Evolutionary conservation across 2,113 vertebrate genomes (phyloP), one percentile per base, ranked within the genome.

Genomic region (Zosterops hypoxanthus): DNA sequence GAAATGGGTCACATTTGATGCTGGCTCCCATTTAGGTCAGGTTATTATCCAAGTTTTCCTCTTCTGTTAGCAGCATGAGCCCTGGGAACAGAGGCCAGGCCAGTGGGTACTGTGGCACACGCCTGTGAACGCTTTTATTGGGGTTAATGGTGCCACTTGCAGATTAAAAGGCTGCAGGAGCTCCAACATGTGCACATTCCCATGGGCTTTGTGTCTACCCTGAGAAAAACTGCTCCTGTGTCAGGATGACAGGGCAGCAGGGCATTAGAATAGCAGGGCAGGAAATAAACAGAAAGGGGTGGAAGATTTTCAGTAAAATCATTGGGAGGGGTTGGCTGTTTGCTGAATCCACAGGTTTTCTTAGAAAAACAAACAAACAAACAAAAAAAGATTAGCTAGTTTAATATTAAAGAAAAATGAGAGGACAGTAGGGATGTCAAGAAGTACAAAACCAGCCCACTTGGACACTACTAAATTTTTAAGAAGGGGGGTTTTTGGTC

Each of bases 401-500:
- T 88, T 81, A 61, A 33, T 47, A 23, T 26, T 39, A 36, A 75
- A 66, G 2, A 34, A 36, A 79, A 75, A 56, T 2, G 3, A 78
- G 42, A 82, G 20, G 28, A 47, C 53, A 36, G 12, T 20, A 24
- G 8, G 23, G 10, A 14, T 11, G 4, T 64, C 22, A 47, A 28
- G 49, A 84, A 57, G 5, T 14, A 68, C 2, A 63, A 41, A 57
- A 63, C 4, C 4, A 73, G 7, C 5, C 2, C 3, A 5, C 6
- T 24, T 66, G 11, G 16, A 34, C 1, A 22, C 25, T 36, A n/a
- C 29, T 28, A 2, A 28, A 44, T 44, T 64, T 46, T 53, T 59
- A 3, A 11, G n/a, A 29, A 8, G 5, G 1, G 22, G 0, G 0
- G 6, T 31, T 73, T 80, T 63, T 34, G 2, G 3, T 39, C 15